Conservation (phyloP, 1,140 invertebrate species). For the Drosophila biarmipes region DNA sequence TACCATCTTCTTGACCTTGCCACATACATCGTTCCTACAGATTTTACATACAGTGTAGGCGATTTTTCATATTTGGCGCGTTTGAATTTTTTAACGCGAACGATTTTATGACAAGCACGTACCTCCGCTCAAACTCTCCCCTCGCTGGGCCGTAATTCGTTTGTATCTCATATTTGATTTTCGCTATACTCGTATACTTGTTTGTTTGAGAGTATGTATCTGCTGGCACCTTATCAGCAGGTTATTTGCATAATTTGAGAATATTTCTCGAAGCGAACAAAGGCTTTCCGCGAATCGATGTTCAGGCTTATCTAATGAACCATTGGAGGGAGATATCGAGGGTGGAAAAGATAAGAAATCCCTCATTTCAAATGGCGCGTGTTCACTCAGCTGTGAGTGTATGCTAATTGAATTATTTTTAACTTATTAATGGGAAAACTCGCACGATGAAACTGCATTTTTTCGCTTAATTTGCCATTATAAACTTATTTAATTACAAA, state of each 20-base stretch:
- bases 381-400: conserved; percentile 7
- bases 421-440: conserved; percentile 34
- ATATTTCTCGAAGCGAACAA: conserved; percentile 11
- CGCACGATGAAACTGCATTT: conserved; percentile 11
- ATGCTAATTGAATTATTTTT: conserved; percentile 34
- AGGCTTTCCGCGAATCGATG: conserved; percentile 34
- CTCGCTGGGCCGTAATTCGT: conserved; percentile 28
- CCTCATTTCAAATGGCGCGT: conserved; percentile 1
- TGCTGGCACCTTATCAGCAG: conserved; percentile 67
- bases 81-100: conserved; percentile 55
- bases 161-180: conserved; percentile 44
- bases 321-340: background rate
- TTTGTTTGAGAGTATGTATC: conserved; percentile 8
- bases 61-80: conserved; percentile 59
- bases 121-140: background rate
- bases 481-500: conserved; percentile 49
- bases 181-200: background rate
- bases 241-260: conserved; percentile 66
- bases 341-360: background rate
- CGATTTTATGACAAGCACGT: conserved; percentile 59
- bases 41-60: conserved; percentile 54
- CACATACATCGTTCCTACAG: background rate
- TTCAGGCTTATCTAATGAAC: conserved; percentile 25
- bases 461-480: conserved; percentile 13
- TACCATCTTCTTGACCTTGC: background rate